phyloP scores from a whole-genome alignment of 2,888 invertebrate species.

The Unio delphinus region DNA sequence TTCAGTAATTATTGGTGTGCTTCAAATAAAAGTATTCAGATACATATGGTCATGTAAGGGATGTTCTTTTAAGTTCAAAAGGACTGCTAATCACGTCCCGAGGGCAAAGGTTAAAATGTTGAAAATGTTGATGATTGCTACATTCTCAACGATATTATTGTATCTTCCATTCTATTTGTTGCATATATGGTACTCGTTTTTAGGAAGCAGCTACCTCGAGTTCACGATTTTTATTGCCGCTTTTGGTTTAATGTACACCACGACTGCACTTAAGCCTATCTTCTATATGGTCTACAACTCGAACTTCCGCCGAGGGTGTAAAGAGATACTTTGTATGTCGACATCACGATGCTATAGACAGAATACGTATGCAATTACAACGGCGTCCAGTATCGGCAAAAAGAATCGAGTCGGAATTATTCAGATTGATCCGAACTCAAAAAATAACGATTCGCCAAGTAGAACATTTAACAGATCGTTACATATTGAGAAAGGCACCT shows the following conservation, averaged over 20 bases:
- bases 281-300: constrained; percentile 65
- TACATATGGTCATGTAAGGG: constrained; percentile 58
- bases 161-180: constrained; percentile 46
- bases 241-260: constrained; percentile 39
- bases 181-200: constrained; percentile 47
- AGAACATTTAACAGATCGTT: constrained; percentile 49
- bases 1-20: constrained; percentile 31
- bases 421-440: constrained; percentile 30
- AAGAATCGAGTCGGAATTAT: constrained; percentile 65
- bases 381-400: constrained; percentile 60
- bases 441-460: constrained; percentile 37
- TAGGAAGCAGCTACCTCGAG: constrained; percentile 13
- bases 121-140: constrained; percentile 63
- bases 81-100: constrained; percentile 64
- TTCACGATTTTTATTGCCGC: constrained; percentile 43
- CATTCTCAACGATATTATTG: constrained; percentile 32
- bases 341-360: constrained; percentile 65
- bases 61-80: constrained; percentile 43
- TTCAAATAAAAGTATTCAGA: constrained; percentile 52
- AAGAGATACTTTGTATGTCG: constrained; percentile 68
- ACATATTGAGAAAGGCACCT: constrained; percentile 43
- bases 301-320: constrained; percentile 69
- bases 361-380: constrained; percentile 66
- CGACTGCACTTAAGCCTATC: constrained; percentile 55
- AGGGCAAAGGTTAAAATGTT: constrained; percentile 67